Conservation (phyloP, 2,113 vertebrate species). For the Pongo pygmaeus region DNA sequence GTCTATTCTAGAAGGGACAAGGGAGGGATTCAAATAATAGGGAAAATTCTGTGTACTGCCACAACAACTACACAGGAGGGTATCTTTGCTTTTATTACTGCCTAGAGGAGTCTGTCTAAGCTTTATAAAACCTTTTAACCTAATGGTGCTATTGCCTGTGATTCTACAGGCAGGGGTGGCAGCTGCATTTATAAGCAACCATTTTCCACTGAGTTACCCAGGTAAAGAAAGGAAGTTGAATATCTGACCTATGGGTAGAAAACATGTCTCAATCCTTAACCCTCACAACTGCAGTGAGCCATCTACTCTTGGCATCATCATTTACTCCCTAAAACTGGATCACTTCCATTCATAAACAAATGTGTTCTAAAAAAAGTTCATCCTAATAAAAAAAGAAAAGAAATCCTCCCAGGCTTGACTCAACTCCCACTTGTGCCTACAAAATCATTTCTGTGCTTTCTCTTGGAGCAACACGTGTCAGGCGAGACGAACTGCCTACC, state of each 20-base stretch:
- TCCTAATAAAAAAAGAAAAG: neutral
- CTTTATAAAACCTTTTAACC: neutral
- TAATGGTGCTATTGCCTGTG: neutral
- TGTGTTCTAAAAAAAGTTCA: neutral
- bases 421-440: neutral
- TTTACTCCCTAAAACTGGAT: neutral
- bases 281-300: neutral
- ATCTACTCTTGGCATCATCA: neutral
- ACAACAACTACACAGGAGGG: neutral
- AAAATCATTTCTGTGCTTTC: neutral
- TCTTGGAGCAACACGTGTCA: neutral
- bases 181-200: neutral
- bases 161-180: neutral
- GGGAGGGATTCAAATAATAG: slow-evolving; percentile 26
- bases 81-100: neutral
- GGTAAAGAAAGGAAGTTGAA: neutral
- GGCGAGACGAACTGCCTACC: neutral
- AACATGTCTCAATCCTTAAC: neutral
- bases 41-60: neutral
- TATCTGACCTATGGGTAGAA: neutral
- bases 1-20: neutral
- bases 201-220: slow-evolving; percentile 43
- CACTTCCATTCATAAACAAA: neutral
- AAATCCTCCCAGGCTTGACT: neutral
- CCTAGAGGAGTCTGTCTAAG: neutral